Conservation (phyloP, 2,888 invertebrate genomes). For the Nomada fucata region DNA sequence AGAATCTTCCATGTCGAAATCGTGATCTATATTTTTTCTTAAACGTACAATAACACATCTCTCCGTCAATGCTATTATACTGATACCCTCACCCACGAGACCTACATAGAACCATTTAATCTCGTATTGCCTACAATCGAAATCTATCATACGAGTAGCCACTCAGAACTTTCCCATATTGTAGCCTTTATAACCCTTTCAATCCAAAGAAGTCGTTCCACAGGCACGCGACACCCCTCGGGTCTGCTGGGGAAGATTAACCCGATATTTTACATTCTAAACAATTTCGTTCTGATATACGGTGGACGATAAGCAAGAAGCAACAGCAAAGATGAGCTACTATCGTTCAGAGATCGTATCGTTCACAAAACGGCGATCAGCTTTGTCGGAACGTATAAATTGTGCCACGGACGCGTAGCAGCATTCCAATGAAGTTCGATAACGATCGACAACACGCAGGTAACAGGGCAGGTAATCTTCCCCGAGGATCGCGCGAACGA, state of each 20-base stretch:
- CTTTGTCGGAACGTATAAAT: slow-evolving; percentile 70
- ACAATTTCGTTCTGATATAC: slow-evolving; percentile 26
- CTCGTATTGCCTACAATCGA: no score
- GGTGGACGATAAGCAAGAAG: slow-evolving; percentile 27
- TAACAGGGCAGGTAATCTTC: slow-evolving; percentile 59
- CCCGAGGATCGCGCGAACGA: slow-evolving; percentile 47
- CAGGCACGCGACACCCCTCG: not conserved
- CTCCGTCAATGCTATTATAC: no score
- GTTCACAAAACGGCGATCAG: slow-evolving; percentile 53
- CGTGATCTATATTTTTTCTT: no score
- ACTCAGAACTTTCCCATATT: not conserved
- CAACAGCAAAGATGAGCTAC: slow-evolving; percentile 43
- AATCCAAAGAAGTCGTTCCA: not conserved
- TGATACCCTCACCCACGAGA: no score
- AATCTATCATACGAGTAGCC: not conserved
- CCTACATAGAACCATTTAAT: no score
- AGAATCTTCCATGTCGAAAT: no score
- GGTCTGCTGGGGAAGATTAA: not conserved
- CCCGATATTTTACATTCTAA: slow-evolving; percentile 15
- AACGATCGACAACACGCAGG: slow-evolving; percentile 68
- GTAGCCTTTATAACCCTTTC: not conserved
- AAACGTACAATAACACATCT: no score
- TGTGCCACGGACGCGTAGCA: slow-evolving; percentile 61
- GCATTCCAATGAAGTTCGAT: slow-evolving; percentile 61
- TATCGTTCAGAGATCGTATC: slow-evolving; percentile 57